Percentiles rank a stretch among this genome's conserved stretches.
Evolutionary conservation across 2,797 vertebrate genomes (phyloP).

Genomic region (Crenuchus spilurus): DNA sequence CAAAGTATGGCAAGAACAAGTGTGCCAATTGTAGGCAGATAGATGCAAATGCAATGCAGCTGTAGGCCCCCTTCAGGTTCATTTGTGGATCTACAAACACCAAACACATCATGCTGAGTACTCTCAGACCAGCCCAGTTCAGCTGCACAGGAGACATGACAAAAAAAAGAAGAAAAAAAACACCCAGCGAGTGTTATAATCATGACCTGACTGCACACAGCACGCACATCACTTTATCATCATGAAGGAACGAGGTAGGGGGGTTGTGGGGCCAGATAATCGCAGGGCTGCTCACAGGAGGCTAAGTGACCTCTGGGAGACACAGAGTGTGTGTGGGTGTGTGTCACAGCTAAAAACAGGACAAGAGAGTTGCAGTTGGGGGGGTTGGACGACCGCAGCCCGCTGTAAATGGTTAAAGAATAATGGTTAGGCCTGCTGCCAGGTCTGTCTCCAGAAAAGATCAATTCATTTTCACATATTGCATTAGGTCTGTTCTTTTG

Average conservation of each 20-base stretch:
- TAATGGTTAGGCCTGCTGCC: slow-evolving; percentile 35
- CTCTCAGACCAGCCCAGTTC: slow-evolving; percentile 23
- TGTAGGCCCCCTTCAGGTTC: slow-evolving; percentile 37
- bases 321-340: slow-evolving; percentile 8
- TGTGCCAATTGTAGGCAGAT: slow-evolving; percentile 64
- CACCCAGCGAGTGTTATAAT: slow-evolving; percentile 30
- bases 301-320: slow-evolving; percentile 37
- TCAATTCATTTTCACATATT: slow-evolving; percentile 11
- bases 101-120: slow-evolving; percentile 25
- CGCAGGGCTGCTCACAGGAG: slow-evolving; percentile 31
- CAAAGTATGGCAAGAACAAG: slow-evolving; percentile 53
- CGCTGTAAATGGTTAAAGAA: slow-evolving; percentile 38
- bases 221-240: slow-evolving; percentile 42
- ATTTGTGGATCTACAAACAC: slow-evolving; percentile 35
- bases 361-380: slow-evolving; percentile 42
- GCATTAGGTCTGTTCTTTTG: neutral
- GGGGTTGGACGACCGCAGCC: slow-evolving; percentile 20
- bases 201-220: slow-evolving; percentile 5
- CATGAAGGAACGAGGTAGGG: slow-evolving; percentile 28
- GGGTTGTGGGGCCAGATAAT: slow-evolving; percentile 44
- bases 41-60: slow-evolving; percentile 43
- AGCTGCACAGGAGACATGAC: slow-evolving; percentile 14
- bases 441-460: slow-evolving; percentile 1
- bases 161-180: too few species aligned
- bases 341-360: slow-evolving; percentile 45